Evolutionary conservation across 2,797 vertebrate species (phyloP).

Genomic region (Lagocephalus sceleratus): DNA sequence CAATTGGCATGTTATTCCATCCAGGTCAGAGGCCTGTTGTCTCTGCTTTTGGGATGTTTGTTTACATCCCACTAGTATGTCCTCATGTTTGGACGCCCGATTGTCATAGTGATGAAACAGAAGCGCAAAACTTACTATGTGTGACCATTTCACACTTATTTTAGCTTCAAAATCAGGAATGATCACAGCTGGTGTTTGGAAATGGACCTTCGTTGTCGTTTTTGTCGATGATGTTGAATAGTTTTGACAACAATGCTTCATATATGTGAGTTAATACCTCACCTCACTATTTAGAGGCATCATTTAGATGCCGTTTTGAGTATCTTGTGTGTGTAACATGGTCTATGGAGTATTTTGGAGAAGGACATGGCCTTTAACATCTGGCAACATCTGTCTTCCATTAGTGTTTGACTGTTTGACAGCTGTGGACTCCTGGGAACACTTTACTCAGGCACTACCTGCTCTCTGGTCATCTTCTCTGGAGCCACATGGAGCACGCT

Average conservation of each 20-base stretch:
- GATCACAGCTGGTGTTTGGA: no score
- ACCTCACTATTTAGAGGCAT: no score
- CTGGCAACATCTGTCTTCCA: conserved; percentile 63
- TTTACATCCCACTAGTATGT: conserved; percentile 13
- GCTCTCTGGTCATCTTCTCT: conserved; percentile 21
- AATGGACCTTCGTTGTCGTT: no score
- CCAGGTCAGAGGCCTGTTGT: conserved; percentile 32
- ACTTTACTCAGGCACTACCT: conserved; percentile 51
- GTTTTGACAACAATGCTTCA: no score
- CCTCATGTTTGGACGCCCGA: neutral
- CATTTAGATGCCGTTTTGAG: conserved; percentile 39
- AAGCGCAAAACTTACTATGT: no score
- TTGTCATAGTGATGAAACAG: neutral
- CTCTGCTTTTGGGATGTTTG: conserved; percentile 28
- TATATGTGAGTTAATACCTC: no score
- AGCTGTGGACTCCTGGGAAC: conserved; percentile 55
- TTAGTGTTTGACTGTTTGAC: conserved; percentile 57
- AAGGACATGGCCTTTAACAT: conserved; percentile 47
- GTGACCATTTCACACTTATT: no score
- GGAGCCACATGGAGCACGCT: conserved; percentile 6
- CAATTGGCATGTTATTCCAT: conserved; percentile 40
- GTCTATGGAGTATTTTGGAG: conserved; percentile 13
- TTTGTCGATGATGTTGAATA: no score
- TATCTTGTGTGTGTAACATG: conserved; percentile 16
- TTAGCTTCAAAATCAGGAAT: no score